A percentile compares a stretch with the other conserved stretches of the same genome.
Conservation (phyloP, 2,888 invertebrate genomes). For the Heterodera filipjevi region DNA sequence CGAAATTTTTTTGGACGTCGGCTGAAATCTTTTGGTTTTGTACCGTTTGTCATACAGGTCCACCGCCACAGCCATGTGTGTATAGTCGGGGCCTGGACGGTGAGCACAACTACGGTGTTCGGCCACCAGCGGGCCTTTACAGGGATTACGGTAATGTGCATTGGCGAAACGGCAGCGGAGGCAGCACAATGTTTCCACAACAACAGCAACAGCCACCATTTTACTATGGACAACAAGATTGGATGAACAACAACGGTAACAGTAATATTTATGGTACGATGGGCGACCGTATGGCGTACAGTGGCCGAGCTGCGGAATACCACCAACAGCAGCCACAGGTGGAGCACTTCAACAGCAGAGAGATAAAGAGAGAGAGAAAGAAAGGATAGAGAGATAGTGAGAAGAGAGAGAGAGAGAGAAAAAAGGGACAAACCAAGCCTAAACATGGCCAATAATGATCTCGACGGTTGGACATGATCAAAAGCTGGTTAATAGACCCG, state of each 20-base stretch:
- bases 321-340: background rate
- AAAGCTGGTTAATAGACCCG: too few species aligned
- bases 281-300: background rate
- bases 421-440: too few species aligned
- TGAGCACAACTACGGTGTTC: slow-evolving; percentile 61
- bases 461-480: too few species aligned
- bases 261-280: background rate
- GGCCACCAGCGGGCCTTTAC: slow-evolving; percentile 50
- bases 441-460: too few species aligned
- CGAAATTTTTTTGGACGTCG: too few species aligned
- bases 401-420: too few species aligned
- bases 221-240: background rate
- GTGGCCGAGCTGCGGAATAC: background rate
- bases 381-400: too few species aligned
- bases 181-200: slow-evolving; percentile 32
- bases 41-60: too few species aligned
- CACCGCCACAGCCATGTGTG: slow-evolving; percentile 42
- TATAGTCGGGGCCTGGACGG: slow-evolving; percentile 49
- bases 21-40: too few species aligned
- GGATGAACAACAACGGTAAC: slow-evolving; percentile 21
- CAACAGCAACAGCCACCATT: background rate
- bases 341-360: background rate
- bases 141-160: slow-evolving; percentile 59
- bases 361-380: too few species aligned
- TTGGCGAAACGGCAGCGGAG: slow-evolving; percentile 34